Percentiles rank a stretch among this genome's conserved stretches.
Evolutionary conservation across 2,113 vertebrate species (phyloP).

Genomic region (Apaloderma vittatum): DNA sequence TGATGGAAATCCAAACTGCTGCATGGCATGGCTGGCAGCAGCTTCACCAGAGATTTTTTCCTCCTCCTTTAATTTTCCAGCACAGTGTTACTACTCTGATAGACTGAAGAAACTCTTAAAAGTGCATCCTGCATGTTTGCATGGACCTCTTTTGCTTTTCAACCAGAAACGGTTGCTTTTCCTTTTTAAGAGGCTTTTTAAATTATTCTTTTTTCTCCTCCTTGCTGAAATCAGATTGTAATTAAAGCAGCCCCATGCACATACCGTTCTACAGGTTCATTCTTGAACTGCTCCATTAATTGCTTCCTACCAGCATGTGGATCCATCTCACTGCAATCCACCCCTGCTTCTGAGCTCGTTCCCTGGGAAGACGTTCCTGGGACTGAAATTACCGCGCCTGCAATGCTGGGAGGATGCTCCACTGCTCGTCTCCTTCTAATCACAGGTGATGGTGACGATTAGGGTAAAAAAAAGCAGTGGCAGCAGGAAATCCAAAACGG

Average conservation of each 20-base stretch:
- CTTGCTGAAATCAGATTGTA: neutral
- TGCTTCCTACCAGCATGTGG: neutral
- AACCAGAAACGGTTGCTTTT: neutral
- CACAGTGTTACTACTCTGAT: neutral
- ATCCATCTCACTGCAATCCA: neutral
- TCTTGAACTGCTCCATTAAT: neutral
- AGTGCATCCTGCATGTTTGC: fast-evolving
- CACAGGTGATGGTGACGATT: neutral
- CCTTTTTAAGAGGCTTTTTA: neutral
- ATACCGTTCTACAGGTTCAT: neutral
- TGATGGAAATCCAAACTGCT: neutral
- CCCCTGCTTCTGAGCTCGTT: neutral
- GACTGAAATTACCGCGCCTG: fast-evolving
- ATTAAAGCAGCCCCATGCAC: neutral
- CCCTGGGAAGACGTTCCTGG: neutral
- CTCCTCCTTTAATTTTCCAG: neutral
- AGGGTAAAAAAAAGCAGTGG: neutral
- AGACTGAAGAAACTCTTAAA: neutral
- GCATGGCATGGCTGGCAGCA: neutral
- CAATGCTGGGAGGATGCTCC: neutral
- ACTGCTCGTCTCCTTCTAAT: neutral
- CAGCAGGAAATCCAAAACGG: neutral
- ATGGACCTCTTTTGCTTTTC: neutral
- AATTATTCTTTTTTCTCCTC: too few relatives aligned
- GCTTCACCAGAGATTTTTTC: neutral